Evolutionary conservation across 2,888 invertebrate genomes (phyloP), one percentile per base, ranked within the genome.

Genomic region (Microplitis deprimator): DNA sequence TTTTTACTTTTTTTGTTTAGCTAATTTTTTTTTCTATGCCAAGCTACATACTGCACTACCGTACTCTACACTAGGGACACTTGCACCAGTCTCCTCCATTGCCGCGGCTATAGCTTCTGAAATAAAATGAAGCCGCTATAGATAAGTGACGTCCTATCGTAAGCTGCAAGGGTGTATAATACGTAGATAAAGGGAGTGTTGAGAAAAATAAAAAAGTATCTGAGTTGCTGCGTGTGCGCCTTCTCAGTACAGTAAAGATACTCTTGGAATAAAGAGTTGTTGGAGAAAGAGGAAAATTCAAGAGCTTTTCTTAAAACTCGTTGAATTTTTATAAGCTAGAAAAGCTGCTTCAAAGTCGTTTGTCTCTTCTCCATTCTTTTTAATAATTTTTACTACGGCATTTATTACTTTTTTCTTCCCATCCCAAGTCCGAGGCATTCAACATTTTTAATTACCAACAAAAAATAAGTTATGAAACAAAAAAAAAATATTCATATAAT

Each of bases 321-420:
- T 73, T 73, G 73, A 65, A 73, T 73, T 73, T 73, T 73, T 73
- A 73, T 73, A 59, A 73, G 59, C 67, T 67, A 65, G 67, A 73
- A 73, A 73, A 73, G 67, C 73, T 73, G 65, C 73, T n/a, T 13
- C 59, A 59, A 59, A 73, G 67, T 73, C 73, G 60, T 73, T 73
- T 67, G 73, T 73, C 67, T 67, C 67, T 38, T 73, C 59, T 38
- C 8, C 67, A 73, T 67, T 73, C 68, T 59, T 59, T 59, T 67
- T 73, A 38, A 60, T 50, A 73, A 67, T 73, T 73, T 67, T 29
- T 20, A 38, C 39, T 29, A 41, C 64, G 62, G 41, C 62, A 10
- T 62, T 72, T 72, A 41, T 50, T 64, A 62, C 13, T 64, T 73
- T 16, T 13, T 5, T 50, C 41, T 64, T 73, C 5, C 4, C 6